Percentiles rank a stretch among this genome's conserved stretches.
Evolutionary conservation across 2,113 vertebrate genomes (phyloP).

Genomic region (Puma concolor): DNA sequence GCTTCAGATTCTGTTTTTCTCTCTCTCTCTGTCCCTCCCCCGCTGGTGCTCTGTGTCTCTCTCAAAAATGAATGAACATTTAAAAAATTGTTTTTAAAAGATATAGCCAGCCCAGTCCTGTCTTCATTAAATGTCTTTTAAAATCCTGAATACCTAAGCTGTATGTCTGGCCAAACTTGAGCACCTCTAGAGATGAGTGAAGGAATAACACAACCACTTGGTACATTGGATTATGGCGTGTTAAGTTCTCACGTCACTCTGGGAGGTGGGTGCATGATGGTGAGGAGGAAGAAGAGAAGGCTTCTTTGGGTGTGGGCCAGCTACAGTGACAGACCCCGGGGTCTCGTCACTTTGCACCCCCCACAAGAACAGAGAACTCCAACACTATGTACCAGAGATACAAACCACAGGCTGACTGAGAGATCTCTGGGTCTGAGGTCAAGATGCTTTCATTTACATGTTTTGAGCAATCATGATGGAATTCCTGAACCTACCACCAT

Average conservation of each 20-base stretch:
- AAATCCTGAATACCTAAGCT: background rate
- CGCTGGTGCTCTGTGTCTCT: too few species aligned
- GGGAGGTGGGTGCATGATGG: background rate
- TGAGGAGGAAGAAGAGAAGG: background rate
- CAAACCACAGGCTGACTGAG: background rate
- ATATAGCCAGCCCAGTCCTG: background rate
- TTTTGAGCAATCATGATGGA: background rate
- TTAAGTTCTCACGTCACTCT: background rate
- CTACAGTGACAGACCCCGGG: background rate
- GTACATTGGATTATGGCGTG: background rate
- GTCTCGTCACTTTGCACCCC: background rate
- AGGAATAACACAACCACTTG: background rate
- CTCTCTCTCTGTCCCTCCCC: too few species aligned
- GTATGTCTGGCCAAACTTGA: background rate
- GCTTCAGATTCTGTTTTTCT: too few species aligned
- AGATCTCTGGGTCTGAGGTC: background rate
- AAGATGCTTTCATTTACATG: background rate
- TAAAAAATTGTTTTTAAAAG: background rate
- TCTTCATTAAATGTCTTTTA: constrained; percentile 7
- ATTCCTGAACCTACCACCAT: background rate
- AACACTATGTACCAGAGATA: background rate
- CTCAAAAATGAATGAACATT: too few species aligned
- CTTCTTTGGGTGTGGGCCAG: background rate
- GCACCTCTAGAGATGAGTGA: background rate
- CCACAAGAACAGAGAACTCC: background rate